Evolutionary conservation across 1,140 invertebrate genomes (phyloP), one percentile per base, ranked within the genome.

Genomic region (Episyrphus balteatus): DNA sequence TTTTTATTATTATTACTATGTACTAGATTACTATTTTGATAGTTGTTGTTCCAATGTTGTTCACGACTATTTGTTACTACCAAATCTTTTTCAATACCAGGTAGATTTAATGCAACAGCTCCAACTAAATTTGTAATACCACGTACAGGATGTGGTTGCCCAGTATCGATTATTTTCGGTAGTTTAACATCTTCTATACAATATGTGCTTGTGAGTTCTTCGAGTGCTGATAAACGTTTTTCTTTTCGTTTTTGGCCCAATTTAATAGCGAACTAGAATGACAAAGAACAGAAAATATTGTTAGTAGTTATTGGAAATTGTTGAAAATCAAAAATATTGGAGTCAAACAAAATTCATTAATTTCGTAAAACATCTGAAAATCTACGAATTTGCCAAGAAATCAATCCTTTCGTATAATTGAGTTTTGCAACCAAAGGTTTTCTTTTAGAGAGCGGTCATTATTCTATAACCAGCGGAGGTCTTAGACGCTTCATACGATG

Each of bases 161-260:
- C 73, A 11, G 72, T 75, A 54, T 76, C 75, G 55, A 76, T 62
- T 31, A 68, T 69, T 64, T 77, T 76, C 53, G 74, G 73, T 61
- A 75, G 74, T 56, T 76, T 76, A 53, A 75, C 75, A 48, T 69
- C 71, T 49, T 66, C 63, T 55, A 66, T 66, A 63, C 75, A 60
- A 36, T 65, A 64, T 26, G 60, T 61, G 46, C 58, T 61, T 14
- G 66, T 68, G 37, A 68, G 51, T 54, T 74, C 66, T 62, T 73
- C 64, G 63, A 62, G 58, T 65, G 58, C 54, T 59, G 73, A 67
- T 68, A 74, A 54, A 54, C 66, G 59, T 67, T 76, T 72, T 67
- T 76, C 70, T 65, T 75, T 77, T 55, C 73, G 75, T 64, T 77
- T 77, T 59, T 71, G 73, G 48, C 73, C 74, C 66, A 75, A 61